Conservation (phyloP, 2,888 invertebrate species). For the Heliconius ismenius region DNA sequence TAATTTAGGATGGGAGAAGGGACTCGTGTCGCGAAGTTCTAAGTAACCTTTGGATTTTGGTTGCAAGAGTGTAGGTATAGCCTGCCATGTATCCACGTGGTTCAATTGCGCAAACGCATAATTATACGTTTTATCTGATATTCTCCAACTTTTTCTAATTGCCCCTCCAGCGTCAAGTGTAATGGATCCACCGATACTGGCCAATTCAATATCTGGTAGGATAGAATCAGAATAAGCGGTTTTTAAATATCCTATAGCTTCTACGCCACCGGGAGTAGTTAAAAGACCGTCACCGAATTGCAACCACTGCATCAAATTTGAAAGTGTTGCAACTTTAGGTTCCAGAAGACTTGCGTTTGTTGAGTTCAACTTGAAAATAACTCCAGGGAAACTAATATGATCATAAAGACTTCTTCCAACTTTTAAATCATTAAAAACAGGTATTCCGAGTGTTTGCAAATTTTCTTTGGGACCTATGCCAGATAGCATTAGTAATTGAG, state of each 20-base stretch:
- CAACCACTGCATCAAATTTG: slow-evolving; percentile 72
- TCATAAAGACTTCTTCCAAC: slow-evolving; percentile 86
- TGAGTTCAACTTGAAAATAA: slow-evolving; percentile 71
- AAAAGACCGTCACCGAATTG: slow-evolving; percentile 80
- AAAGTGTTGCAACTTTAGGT: slow-evolving; percentile 68
- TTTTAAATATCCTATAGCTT: slow-evolving; percentile 85
- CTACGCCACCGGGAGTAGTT: slow-evolving; percentile 84
- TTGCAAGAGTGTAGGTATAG: slow-evolving; percentile 87
- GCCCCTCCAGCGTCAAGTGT: slow-evolving; percentile 82
- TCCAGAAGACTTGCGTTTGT: slow-evolving; percentile 71
- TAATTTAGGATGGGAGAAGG: slow-evolving; percentile 87
- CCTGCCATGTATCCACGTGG: slow-evolving; percentile 82
- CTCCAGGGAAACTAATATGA: slow-evolving; percentile 80
- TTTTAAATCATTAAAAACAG: slow-evolving; percentile 83
- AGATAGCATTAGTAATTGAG: slow-evolving; percentile 95
- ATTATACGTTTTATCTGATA: slow-evolving; percentile 81
- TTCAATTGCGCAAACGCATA: slow-evolving; percentile 80
- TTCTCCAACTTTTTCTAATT: slow-evolving; percentile 79
- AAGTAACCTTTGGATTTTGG: slow-evolving; percentile 88
- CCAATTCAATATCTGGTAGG: slow-evolving; percentile 85
- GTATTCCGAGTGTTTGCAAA: slow-evolving; percentile 81
- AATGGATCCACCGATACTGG: slow-evolving; percentile 84
- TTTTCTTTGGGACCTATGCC: slow-evolving; percentile 84
- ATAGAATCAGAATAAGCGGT: slow-evolving; percentile 79
- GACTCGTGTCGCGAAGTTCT: slow-evolving; percentile 87